Evolutionary conservation across 2,113 vertebrate species (phyloP), one percentile per base, ranked within the genome.

Genomic region (Triplophysa tibetana): DNA sequence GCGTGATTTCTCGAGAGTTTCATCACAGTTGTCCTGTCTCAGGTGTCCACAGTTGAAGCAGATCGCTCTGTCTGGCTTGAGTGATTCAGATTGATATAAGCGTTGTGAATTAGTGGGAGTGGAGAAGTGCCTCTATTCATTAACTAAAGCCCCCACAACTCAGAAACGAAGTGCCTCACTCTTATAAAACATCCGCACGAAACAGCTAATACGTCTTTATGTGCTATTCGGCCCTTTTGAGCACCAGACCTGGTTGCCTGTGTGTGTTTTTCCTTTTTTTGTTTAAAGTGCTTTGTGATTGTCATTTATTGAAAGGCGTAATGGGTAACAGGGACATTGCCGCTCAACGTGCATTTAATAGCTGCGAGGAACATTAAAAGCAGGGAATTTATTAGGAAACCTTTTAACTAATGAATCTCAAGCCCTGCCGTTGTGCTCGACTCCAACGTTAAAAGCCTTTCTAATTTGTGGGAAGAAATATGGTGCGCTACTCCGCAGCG

Each of bases 361-460:
- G 89, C 87, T 78, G 77, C 78, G 82, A 84, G 81, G 86, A 89
- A 90, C 90, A 88, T 91, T 90, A 85, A 91, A 90, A 90, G 90
- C 88, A 85, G 82, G 67, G 84, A 85, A 91, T 92, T 91, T 93
- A 93, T 92, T 91, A 88, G 86, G 80, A 66, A 83, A 87, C 88
- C 90, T 93, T 93, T 92, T 90, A n/a, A 90, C 89, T 89, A 93
- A 91, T 91, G 91, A 92, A 90, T 91, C 80, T 83, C 84, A 67
- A 81, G 83, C 65, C 29, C 79, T 41, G 60, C 78, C 78, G 56
- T 85, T 79, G 75, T 60, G 56, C 86, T 79, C 80, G 80, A 77
- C 61, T 84, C 84, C 82, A 86, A 17, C 70, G 85, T 84, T 92
- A 91, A 92, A 93, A 92, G 89, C 90, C 85, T 87, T 84, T 84